Percentiles rank a stretch among this genome's conserved stretches.
These are phyloP conservation scores for Gorsachius magnificus DNA, from an alignment of 2,797 vertebrate genomes.

Conservation along the genomic window DNA sequence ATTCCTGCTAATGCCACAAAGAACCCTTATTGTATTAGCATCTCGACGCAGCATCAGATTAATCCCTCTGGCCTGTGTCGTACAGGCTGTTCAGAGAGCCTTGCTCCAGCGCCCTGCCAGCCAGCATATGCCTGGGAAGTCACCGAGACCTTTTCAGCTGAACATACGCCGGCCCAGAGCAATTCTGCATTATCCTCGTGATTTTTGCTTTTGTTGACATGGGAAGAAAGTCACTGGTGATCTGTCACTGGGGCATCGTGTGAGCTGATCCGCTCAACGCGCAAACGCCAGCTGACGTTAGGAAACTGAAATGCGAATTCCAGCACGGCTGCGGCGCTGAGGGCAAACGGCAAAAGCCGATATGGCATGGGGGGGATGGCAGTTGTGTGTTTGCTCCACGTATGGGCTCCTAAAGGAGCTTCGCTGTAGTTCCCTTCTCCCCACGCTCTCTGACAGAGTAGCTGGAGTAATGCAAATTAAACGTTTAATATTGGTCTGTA, in stretches of 20 bases:
- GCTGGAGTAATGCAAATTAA: not conserved
- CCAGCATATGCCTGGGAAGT: not conserved
- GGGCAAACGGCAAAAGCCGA: accelerated
- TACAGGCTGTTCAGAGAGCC: not conserved
- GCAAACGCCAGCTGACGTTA: accelerated
- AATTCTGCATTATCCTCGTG: not conserved
- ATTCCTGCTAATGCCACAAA: conserved; percentile 44
- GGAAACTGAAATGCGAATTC: not conserved
- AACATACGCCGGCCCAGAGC: not conserved
- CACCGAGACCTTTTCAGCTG: not conserved
- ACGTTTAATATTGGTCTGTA: not conserved
- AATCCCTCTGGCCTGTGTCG: not conserved
- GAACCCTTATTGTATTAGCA: conserved; percentile 52
- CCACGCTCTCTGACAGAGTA: not conserved
- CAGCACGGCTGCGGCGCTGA: accelerated
- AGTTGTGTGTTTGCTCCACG: accelerated
- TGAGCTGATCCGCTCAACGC: accelerated
- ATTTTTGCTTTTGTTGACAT: not conserved
- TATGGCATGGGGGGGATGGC: accelerated
- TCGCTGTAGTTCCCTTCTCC: not conserved
- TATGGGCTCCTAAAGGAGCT: not conserved
- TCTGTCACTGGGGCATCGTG: accelerated
- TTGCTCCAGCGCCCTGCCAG: not conserved
- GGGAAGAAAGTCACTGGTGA: not conserved
- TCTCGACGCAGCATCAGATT: not conserved